phyloP scores from a whole-genome alignment of 2,888 invertebrate genomes.

The Torymus texanus region DNA sequence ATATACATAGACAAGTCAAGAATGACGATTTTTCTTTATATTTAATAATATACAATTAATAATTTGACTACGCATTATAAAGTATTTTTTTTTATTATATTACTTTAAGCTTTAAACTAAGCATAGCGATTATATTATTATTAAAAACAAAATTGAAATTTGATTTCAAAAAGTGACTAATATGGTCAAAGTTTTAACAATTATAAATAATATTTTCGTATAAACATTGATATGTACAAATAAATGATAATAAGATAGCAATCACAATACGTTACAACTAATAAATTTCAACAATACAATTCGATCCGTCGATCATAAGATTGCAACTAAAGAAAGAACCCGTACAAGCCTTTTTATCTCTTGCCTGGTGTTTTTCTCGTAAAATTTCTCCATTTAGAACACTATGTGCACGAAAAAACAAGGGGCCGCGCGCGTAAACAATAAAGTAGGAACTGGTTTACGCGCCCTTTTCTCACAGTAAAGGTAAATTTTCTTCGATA shows the following conservation, averaged over 20 bases:
- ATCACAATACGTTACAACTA: slow-evolving; percentile 53
- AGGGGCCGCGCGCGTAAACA: slow-evolving; percentile 53
- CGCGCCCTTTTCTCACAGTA: slow-evolving; percentile 32
- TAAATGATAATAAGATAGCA: slow-evolving; percentile 48
- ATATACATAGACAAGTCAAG: slow-evolving; percentile 48
- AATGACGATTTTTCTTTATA: slow-evolving; percentile 30
- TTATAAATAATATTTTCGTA: slow-evolving; percentile 52
- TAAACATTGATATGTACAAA: slow-evolving; percentile 54
- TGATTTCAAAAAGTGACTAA: slow-evolving; percentile 50
- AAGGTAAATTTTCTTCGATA: slow-evolving; percentile 52
- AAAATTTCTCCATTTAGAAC: slow-evolving; percentile 50
- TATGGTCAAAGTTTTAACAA: slow-evolving; percentile 40
- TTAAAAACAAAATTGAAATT: slow-evolving; percentile 52
- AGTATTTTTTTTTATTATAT: slow-evolving; percentile 25
- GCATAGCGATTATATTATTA: slow-evolving; percentile 30
- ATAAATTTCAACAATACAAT: slow-evolving; percentile 50
- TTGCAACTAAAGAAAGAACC: slow-evolving; percentile 43
- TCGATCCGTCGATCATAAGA: slow-evolving; percentile 11
- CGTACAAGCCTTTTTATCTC: neutral
- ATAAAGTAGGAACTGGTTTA: slow-evolving; percentile 56
- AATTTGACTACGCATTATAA: slow-evolving; percentile 44
- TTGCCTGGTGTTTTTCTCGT: neutral
- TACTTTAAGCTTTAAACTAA: slow-evolving; percentile 46
- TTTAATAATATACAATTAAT: slow-evolving; percentile 42
- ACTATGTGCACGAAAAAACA: slow-evolving; percentile 49